phyloP scores from a whole-genome alignment of 2,113 vertebrate species.

The Sceloporus undulatus region DNA sequence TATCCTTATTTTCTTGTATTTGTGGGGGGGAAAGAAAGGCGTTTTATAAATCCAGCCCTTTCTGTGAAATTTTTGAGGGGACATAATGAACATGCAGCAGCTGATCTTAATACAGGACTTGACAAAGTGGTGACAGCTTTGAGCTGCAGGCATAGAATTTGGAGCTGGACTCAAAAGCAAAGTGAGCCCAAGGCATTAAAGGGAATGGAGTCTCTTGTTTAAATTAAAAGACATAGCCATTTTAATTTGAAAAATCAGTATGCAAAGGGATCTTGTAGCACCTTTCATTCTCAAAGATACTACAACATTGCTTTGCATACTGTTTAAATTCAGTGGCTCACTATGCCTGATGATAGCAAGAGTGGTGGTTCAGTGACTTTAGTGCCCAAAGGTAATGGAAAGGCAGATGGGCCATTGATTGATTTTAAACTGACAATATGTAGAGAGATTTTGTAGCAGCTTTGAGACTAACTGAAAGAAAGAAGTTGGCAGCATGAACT shows the following conservation, averaged over 20 bases:
- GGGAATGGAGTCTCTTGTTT: not conserved
- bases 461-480: too few species aligned
- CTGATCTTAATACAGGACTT: not conserved
- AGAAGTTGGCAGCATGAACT: too few species aligned
- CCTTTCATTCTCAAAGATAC: too few species aligned
- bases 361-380: not conserved
- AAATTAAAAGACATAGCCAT: not conserved
- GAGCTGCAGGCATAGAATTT: not conserved
- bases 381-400: not conserved
- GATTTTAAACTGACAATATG: not conserved
- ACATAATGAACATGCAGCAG: not conserved
- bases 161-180: not conserved
- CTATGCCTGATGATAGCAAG: too few species aligned
- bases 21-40: not conserved
- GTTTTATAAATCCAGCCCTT: not conserved
- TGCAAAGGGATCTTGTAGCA: too few species aligned
- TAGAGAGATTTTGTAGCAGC: too few species aligned
- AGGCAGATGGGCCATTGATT: not conserved
- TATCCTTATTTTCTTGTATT: not conserved
- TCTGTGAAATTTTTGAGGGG: not conserved
- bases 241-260: too few species aligned
- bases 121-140: not conserved
- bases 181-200: not conserved
- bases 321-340: too few species aligned
- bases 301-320: not conserved